Base-by-base conservation (phyloP, 2,888 invertebrate species). In the Limnephilus rhombicus region DNA sequence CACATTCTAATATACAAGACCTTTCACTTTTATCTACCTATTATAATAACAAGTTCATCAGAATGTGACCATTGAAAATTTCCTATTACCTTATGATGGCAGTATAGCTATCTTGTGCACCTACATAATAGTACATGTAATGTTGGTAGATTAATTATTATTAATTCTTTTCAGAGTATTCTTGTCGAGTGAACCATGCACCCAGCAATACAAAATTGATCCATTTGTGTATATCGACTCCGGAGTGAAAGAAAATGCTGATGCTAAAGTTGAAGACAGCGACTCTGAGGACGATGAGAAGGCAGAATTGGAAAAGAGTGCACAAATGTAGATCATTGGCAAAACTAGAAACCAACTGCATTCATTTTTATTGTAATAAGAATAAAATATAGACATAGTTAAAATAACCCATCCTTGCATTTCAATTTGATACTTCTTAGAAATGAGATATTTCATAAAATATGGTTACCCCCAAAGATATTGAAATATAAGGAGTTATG, bases 121-220 rank as follows among this genome's bases (percentile, higher is more conserved):
- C 45, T 45, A 24, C 18, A 24, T 24, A 68, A 24, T 5, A 53
- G 31, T 31, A 31, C 31, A 15, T 68, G 5, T 68, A 18, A 68
- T 24, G 5, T 18, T 68, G 68, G 68, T 68, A 68, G 18, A 68
- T 83, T 83, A 83, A 83, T 83, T 18, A 37, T 83, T 18, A 24
- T 83, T 49, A 45, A 53, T 83, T 90, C 31, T 92, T 91, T 94
- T 80, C 95, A 98, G 98, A 94, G 97, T 97, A 93, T 94, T 97
- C 13, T 94, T 98, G 88, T 95, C 95, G 92, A 97, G 97, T 94
- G 97, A 97, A 0, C 97, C 97, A 7, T 97, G 97, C 11, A 94
- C 95, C 45, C 98, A 98, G 94, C 96, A 95, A 94, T 95, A 98
- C 0, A 98, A 97, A 95, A 96, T 98, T 37, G 97, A 98, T 95